Evolutionary conservation across 2,888 invertebrate species (phyloP).

Genomic region (Meganola albula): DNA sequence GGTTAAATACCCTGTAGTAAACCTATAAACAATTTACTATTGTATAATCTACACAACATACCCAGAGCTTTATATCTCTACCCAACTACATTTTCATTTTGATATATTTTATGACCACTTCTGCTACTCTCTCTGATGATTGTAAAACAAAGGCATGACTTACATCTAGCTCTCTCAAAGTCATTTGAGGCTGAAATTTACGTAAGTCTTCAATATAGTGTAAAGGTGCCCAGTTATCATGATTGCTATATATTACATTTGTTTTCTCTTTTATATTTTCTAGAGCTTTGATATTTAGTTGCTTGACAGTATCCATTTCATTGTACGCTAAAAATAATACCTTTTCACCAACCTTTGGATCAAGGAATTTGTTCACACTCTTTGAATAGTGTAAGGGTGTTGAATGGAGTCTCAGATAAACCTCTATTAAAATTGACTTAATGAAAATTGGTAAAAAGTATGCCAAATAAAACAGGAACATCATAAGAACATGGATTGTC

Average conservation of each 20-base stretch:
- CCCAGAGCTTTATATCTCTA: too few species aligned
- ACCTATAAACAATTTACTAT: too few species aligned
- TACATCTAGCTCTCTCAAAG: slow-evolving; percentile 45
- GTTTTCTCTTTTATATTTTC: slow-evolving; percentile 77
- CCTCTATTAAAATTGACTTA: slow-evolving; percentile 65
- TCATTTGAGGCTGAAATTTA: slow-evolving; percentile 44
- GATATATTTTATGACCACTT: slow-evolving; percentile 49
- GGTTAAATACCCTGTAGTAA: too few species aligned
- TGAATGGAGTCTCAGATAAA: slow-evolving; percentile 74
- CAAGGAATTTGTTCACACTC: slow-evolving; percentile 75
- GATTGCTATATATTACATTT: slow-evolving; percentile 85
- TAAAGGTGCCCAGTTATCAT: slow-evolving; percentile 91
- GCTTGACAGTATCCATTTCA: slow-evolving; percentile 87
- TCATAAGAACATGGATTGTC: slow-evolving; percentile 38
- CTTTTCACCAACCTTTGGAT: slow-evolving; percentile 79
- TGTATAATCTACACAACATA: too few species aligned
- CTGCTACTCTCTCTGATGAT: slow-evolving; percentile 77
- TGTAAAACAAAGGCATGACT: slow-evolving; percentile 90
- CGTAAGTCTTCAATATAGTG: slow-evolving; percentile 82
- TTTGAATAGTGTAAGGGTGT: slow-evolving; percentile 70
- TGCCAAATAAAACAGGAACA: slow-evolving; percentile 61
- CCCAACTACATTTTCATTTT: slow-evolving; percentile 28
- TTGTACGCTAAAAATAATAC: slow-evolving; percentile 84
- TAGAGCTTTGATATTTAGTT: slow-evolving; percentile 81
- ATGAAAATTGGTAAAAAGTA: slow-evolving; percentile 72